phyloP scores from a whole-genome alignment of 2,113 vertebrate genomes.

The Tautogolabrus adspersus region DNA sequence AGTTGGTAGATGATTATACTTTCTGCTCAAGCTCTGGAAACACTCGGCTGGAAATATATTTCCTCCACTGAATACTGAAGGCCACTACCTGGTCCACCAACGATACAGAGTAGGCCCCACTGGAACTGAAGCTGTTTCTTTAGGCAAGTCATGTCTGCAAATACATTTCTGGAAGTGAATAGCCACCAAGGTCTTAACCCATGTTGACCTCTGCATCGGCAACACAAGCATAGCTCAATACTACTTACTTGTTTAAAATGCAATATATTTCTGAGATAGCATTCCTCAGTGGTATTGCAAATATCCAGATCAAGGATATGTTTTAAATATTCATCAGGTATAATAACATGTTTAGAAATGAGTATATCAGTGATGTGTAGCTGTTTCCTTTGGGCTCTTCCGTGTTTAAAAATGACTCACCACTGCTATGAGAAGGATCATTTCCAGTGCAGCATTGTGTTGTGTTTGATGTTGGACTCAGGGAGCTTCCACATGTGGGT shows the following conservation, averaged over 20 bases:
- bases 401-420: background rate
- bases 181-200: conserved; percentile 6
- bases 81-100: conserved; percentile 16
- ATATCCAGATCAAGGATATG: too few species aligned
- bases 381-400: conserved; percentile 4
- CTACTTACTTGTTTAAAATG: too few species aligned
- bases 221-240: too few species aligned
- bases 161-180: too few species aligned
- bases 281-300: too few species aligned
- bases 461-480: conserved; percentile 49
- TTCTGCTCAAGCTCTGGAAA: conserved; percentile 25
- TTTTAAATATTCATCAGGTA: too few species aligned
- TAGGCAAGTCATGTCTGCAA: too few species aligned
- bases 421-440: background rate
- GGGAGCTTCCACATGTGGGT: conserved; percentile 26
- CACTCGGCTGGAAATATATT: conserved; percentile 12
- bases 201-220: background rate
- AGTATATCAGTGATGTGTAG: background rate
- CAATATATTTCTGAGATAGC: too few species aligned
- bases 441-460: conserved; percentile 3
- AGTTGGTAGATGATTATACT: background rate
- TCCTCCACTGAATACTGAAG: background rate
- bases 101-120: conserved; percentile 7
- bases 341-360: too few species aligned
- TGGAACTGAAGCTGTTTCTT: conserved; percentile 9